These are phyloP conservation scores for Rhynchotus rufescens DNA, from an alignment of 2,797 vertebrate species.

Conservation along the genomic window DNA sequence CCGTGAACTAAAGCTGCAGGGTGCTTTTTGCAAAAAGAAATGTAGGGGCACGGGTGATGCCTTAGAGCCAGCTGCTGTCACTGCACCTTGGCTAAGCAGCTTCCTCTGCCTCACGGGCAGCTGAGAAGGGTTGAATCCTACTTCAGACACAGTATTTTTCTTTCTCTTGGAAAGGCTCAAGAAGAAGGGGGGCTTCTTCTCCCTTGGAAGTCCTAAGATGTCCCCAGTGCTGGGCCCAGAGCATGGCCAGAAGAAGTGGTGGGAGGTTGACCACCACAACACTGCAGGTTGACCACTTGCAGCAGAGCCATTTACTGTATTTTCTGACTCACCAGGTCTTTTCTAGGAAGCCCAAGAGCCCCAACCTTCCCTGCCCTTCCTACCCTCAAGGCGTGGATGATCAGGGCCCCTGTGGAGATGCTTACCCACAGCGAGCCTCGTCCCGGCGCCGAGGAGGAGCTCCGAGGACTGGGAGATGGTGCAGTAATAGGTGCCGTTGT, in stretches of 20 bases:
- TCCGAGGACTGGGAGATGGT: slow-evolving; percentile 18
- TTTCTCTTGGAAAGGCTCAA: background rate
- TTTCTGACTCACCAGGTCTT: background rate
- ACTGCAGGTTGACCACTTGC: background rate
- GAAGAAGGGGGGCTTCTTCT: too few species aligned
- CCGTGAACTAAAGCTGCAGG: background rate
- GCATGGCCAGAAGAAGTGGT: background rate
- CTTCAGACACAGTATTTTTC: background rate
- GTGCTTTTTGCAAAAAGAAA: background rate
- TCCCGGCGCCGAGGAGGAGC: slow-evolving; percentile 19
- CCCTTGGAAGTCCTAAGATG: background rate
- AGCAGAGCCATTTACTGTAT: background rate
- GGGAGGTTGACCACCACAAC: background rate
- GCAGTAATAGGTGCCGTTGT: slow-evolving; percentile 60
- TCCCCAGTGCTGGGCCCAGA: rapidly evolving
- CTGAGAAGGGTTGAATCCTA: background rate
- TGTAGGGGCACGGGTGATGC: background rate
- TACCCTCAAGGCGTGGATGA: background rate
- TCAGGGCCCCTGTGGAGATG: background rate
- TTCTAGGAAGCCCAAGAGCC: background rate
- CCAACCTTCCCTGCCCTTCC: background rate
- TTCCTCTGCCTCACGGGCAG: background rate
- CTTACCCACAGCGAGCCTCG: slow-evolving; percentile 42
- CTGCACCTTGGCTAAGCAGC: background rate
- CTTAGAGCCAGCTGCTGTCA: background rate